Conservation (phyloP, 2,888 invertebrate species). For the Drosophila prolongata region DNA sequence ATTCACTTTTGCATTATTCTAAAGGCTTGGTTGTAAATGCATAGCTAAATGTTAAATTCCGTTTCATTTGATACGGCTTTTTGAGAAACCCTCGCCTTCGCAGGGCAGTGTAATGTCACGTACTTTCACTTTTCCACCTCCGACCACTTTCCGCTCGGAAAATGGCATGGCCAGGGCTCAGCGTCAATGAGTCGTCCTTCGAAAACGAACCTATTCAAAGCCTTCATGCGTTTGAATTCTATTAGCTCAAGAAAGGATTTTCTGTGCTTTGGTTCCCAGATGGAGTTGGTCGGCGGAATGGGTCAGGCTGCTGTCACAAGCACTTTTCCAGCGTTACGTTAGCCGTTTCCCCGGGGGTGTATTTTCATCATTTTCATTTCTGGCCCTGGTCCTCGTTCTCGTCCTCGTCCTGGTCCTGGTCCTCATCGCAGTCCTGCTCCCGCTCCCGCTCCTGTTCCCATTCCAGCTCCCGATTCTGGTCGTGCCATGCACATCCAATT, state of each 20-base stretch:
- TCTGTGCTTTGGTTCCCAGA: constrained; percentile 44
- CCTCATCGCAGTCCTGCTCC: constrained; percentile 2
- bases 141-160: constrained; percentile 26
- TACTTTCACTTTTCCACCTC: constrained; percentile 70
- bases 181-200: constrained; percentile 62
- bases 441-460: constrained; percentile 11
- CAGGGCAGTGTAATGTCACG: constrained; percentile 68
- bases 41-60: too few species aligned
- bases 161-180: constrained; percentile 57
- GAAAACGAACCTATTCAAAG: constrained; percentile 76
- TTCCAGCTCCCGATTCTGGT: constrained; percentile 31
- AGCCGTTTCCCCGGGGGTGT: constrained; percentile 71
- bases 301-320: constrained; percentile 67
- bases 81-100: constrained; percentile 12
- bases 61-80: not conserved
- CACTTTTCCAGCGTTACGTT: constrained; percentile 64
- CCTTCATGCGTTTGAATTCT: constrained; percentile 77
- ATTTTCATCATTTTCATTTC: constrained; percentile 71
- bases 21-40: too few species aligned
- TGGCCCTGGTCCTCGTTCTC: constrained; percentile 18
- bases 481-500: constrained; percentile 72
- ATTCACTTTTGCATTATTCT: too few species aligned
- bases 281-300: not conserved
- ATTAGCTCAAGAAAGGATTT: constrained; percentile 76
- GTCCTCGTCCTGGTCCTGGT: not conserved